phyloP scores from a whole-genome alignment of 1,140 invertebrate genomes.

The Vanessa tameamea region DNA sequence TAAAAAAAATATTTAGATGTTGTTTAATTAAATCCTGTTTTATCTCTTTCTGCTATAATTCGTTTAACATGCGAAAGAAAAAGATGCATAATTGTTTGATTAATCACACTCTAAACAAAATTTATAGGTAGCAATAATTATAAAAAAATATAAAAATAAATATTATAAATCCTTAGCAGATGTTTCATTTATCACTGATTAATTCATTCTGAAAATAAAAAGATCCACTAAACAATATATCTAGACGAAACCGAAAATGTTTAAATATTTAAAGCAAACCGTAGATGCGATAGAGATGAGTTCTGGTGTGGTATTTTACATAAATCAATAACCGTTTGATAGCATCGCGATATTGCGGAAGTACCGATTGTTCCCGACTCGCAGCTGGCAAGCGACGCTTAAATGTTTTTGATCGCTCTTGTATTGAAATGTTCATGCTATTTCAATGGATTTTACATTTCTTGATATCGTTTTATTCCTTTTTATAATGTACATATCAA shows the following conservation, averaged over 20 bases:
- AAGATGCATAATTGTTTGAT: no score
- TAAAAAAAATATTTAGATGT: no score
- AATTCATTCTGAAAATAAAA: no score
- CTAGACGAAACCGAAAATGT: neutral
- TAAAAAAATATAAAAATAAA: no score
- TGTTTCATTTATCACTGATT: no score
- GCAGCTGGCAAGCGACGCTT: constrained; percentile 22
- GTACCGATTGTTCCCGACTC: constrained; percentile 8
- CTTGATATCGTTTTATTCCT: neutral
- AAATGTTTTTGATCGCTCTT: constrained; percentile 18
- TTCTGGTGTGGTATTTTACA: constrained; percentile 22
- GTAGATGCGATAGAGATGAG: constrained; percentile 15
- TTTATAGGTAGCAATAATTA: no score
- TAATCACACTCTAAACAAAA: no score
- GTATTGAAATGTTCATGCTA: constrained; percentile 18
- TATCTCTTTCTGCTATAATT: no score
- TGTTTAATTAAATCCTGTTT: no score
- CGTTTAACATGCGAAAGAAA: no score
- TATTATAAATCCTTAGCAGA: no score
- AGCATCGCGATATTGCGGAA: constrained; percentile 23
- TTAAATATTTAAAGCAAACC: neutral
- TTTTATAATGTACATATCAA: neutral
- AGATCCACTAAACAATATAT: neutral
- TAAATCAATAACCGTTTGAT: constrained; percentile 29
- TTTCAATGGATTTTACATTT: constrained; percentile 7